Evolutionary conservation across 2,888 invertebrate genomes (phyloP).

Genomic region (Anoncus sp.): DNA sequence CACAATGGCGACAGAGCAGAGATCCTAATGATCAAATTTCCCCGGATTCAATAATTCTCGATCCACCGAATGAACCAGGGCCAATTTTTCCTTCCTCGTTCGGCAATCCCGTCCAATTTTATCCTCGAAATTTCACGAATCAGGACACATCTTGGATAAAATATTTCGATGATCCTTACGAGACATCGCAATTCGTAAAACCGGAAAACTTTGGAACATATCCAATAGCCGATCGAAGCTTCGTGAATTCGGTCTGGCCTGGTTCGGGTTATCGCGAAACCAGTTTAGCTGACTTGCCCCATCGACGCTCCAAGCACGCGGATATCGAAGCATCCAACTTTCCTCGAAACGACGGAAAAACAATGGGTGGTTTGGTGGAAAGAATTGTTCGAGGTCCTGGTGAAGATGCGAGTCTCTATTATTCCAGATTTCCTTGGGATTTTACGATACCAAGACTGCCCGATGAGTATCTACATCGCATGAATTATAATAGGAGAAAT

Average conservation of each 20-base stretch:
- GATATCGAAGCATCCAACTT: constrained; percentile 1
- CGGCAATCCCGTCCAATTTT: not conserved
- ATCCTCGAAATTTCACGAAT: constrained; percentile 22
- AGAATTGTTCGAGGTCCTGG: not conserved
- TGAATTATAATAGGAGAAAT: constrained; percentile 39
- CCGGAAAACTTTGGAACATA: constrained; percentile 38
- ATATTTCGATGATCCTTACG: constrained; percentile 34
- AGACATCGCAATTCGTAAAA: constrained; percentile 12
- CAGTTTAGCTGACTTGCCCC: constrained; percentile 23
- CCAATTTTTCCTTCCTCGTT: not conserved
- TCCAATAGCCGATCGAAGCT: constrained; percentile 37
- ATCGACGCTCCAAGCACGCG: constrained; percentile 37
- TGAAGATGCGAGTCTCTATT: not conserved
- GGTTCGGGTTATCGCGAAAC: constrained; percentile 9
- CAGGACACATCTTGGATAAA: constrained; percentile 32
- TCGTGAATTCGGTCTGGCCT: constrained; percentile 46
- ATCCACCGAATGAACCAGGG: not conserved
- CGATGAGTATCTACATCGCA: constrained; percentile 22
- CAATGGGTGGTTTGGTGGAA: too few species aligned
- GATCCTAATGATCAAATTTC: constrained; percentile 18
- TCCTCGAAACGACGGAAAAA: not conserved
- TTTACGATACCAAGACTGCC: constrained; percentile 13
- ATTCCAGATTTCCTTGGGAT: constrained; percentile 22
- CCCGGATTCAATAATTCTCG: not conserved
- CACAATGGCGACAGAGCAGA: constrained; percentile 38